phyloP scores from a whole-genome alignment of 2,888 invertebrate species.

The Archips xylosteana region DNA sequence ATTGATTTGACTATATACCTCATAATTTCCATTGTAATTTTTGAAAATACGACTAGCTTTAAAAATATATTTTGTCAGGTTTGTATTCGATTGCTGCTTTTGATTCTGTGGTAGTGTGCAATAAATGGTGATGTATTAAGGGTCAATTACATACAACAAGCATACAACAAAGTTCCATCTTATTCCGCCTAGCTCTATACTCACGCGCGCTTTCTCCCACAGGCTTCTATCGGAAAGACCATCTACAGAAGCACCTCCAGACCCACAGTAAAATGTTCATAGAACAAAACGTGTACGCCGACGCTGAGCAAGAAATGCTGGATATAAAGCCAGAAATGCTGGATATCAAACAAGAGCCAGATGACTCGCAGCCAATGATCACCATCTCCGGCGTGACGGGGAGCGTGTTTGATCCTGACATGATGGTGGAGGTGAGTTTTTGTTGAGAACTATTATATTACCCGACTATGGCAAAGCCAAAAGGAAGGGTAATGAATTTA shows the following conservation, averaged over 20 bases:
- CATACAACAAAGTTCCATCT: too few relatives aligned
- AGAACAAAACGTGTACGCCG: constrained; percentile 56
- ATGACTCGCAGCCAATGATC: constrained; percentile 55
- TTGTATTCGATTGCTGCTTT: too few relatives aligned
- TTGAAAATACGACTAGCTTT: too few relatives aligned
- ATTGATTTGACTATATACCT: too few relatives aligned
- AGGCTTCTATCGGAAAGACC: constrained; percentile 92
- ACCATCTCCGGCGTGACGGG: constrained; percentile 45
- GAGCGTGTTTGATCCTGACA: constrained; percentile 50
- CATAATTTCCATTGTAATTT: too few relatives aligned
- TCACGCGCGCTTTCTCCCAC: constrained; percentile 44
- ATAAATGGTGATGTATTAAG: too few relatives aligned
- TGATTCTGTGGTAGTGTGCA: too few relatives aligned
- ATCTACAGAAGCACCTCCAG: constrained; percentile 91
- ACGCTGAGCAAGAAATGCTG: constrained; percentile 53
- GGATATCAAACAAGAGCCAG: constrained; percentile 63
- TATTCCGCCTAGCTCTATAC: not conserved
- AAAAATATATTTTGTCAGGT: too few relatives aligned
- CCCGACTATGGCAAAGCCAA: too few relatives aligned
- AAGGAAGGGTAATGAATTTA: too few relatives aligned
- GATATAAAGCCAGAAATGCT: constrained; percentile 60
- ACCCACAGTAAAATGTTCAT: constrained; percentile 87
- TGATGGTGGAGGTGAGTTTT: constrained; percentile 55
- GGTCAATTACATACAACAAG: too few relatives aligned
- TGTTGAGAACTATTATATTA: not conserved